These are phyloP conservation scores for Caenorhabditis drosophilae DNA, from an alignment of 2,888 invertebrate genomes.

Conservation along the genomic window DNA sequence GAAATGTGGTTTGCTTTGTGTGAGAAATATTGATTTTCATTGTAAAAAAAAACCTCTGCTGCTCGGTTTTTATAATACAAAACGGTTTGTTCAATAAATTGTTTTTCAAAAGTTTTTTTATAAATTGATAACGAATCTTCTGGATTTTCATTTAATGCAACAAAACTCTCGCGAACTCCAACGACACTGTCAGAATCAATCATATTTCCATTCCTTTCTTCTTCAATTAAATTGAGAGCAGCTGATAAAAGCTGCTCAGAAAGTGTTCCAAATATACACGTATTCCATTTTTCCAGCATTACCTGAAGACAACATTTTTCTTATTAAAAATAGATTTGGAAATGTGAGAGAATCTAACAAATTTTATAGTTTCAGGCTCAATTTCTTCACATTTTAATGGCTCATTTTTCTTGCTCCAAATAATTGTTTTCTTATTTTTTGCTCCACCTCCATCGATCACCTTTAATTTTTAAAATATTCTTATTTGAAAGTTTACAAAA, in stretches of 20 bases:
- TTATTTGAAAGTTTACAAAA: too few relatives aligned
- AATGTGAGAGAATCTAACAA: too few relatives aligned
- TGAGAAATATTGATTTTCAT: slow-evolving; percentile 2
- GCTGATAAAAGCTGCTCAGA: slow-evolving; percentile 87
- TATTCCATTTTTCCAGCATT: slow-evolving; percentile 98
- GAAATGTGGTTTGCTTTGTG: slow-evolving; percentile 5
- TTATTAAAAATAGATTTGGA: too few relatives aligned
- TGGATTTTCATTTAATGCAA: slow-evolving; percentile 88
- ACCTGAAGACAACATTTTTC: too few relatives aligned
- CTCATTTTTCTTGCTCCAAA: background rate
- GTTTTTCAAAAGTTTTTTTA: slow-evolving; percentile 90
- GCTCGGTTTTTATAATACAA: slow-evolving; percentile 89
- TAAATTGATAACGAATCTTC: slow-evolving; percentile 92
- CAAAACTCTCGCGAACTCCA: slow-evolving; percentile 96
- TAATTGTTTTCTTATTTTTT: background rate
- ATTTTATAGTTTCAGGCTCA: too few relatives aligned
- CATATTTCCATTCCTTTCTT: slow-evolving; percentile 94
- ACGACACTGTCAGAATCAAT: slow-evolving; percentile 97
- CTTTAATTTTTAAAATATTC: too few relatives aligned
- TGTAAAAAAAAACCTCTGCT: slow-evolving; percentile 74
- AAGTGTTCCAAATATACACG: slow-evolving; percentile 92
- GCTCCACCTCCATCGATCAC: background rate
- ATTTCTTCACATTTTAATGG: too few relatives aligned
- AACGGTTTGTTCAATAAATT: slow-evolving; percentile 91
- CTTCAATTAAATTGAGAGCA: slow-evolving; percentile 95